Base-by-base conservation (phyloP, 2,797 vertebrate species). In the Spea hammondii region DNA sequence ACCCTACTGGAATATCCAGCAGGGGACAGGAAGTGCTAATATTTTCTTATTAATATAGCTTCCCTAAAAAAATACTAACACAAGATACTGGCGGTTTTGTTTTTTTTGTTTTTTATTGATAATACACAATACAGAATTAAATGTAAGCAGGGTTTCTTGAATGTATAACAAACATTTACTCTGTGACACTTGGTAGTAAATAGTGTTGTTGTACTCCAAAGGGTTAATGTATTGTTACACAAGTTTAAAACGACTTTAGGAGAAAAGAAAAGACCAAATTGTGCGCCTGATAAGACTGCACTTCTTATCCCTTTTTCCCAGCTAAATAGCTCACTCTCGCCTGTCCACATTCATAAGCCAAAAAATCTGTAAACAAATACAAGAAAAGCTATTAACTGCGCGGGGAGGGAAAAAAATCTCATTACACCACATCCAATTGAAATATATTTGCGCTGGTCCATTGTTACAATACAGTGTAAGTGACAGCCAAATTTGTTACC, bases 391-490 rank as follows among this genome's bases (percentile, higher is more conserved):
- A 82, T 82, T 82, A 82, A 82, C 80, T 65, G 75, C 65, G 17
- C 64, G 70, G 65, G 65, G 12, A 74, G 66, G 32, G 57, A 55
- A 65, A 82, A 77, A 81, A 77, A 82, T 82, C 79, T 82, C 75
- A 82, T 82, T 82, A 77, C 75, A 77, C 79, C 65, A 70, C 70
- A 82, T 73, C 75, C 80, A 77, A 82, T 77, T 77, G 80, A 82
- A 82, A 82, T 70, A 82, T 77, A 82, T 78, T 82, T 80, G 79
- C 68, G 17, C 70, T 55, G 49, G 65, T 74, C 55, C 75, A 82
- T 82, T 82, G 80, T 78, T 82, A 82, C 75, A 78, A 77, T 82
- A 77, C 70, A 82, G 75, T 74, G 50, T 82, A 82, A 82, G 80
- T 82, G 80, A 77, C 80, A 74, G 75, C 60, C 80, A 82, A 78